These are phyloP conservation scores for Montipora cactus DNA, from an alignment of 64 coral and sea anemone species.

Conservation along the genomic window DNA sequence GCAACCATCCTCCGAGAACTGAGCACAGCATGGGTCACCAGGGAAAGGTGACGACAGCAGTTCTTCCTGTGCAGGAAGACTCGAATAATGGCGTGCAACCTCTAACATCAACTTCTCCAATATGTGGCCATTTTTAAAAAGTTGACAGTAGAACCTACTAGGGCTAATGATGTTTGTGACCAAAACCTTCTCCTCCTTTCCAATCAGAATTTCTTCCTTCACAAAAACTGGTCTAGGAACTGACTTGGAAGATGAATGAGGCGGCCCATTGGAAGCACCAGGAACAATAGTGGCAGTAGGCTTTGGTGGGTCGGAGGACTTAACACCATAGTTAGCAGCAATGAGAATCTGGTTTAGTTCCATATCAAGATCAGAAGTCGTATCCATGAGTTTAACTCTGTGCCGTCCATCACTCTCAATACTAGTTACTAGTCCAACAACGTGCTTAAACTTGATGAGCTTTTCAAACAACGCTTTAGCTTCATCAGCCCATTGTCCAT, in stretches of 20 bases:
- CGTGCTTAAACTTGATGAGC: constrained; percentile 86
- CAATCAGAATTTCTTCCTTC: constrained; percentile 62
- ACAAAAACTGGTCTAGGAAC: constrained; percentile 12
- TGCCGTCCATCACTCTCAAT: constrained; percentile 67
- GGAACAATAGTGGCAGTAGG: neutral
- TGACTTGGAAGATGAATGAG: constrained; percentile 11
- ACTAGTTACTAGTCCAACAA: constrained; percentile 71
- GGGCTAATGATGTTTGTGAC: constrained; percentile 78
- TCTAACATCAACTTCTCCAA: constrained; percentile 85
- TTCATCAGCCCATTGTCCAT: constrained; percentile 75
- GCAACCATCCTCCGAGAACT: constrained; percentile 90
- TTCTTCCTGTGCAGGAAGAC: constrained; percentile 80
- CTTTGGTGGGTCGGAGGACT: constrained; percentile 7
- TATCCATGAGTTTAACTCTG: constrained; percentile 86
- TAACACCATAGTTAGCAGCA: constrained; percentile 86
- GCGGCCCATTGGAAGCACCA: neutral
- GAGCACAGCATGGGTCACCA: constrained; percentile 91
- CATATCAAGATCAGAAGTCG: constrained; percentile 87
- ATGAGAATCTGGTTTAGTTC: constrained; percentile 84
- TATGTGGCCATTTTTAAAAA: constrained; percentile 73
- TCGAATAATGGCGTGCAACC: constrained; percentile 73
- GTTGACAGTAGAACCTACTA: constrained; percentile 87
- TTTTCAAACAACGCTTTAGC: constrained; percentile 76
- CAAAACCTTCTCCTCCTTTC: constrained; percentile 68
- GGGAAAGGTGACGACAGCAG: constrained; percentile 69